A percentile compares a stretch with the other conserved stretches of the same genome.
Evolutionary conservation across 1,140 invertebrate species (phyloP).

Genomic region (Halotydeus destructor): DNA sequence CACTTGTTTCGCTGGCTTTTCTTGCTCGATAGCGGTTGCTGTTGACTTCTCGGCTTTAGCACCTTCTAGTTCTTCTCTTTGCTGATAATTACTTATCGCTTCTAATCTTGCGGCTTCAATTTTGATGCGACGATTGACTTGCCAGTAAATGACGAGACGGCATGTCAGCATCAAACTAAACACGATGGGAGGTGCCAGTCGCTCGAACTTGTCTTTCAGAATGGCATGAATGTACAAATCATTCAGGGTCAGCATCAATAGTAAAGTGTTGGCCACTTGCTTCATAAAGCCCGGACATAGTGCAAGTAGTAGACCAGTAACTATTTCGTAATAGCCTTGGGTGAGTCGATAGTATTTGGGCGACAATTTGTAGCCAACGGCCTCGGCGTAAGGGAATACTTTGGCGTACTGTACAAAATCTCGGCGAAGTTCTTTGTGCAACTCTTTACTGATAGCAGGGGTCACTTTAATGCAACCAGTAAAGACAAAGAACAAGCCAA

Average conservation of each 20-base stretch:
- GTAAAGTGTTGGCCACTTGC: conserved; percentile 57
- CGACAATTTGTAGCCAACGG: conserved; percentile 61
- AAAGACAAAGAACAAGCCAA: conserved; percentile 88
- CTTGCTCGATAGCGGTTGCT: no score
- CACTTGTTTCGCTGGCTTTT: no score
- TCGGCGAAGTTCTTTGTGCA: conserved; percentile 89
- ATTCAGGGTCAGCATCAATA: conserved; percentile 59
- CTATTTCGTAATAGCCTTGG: conserved; percentile 65
- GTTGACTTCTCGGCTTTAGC: no score
- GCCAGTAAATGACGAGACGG: conserved; percentile 55
- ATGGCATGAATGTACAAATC: conserved; percentile 79
- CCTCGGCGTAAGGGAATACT: conserved; percentile 69
- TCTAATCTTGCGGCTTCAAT: no score
- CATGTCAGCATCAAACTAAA: conserved; percentile 90
- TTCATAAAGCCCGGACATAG: conserved; percentile 64
- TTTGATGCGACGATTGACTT: conserved; percentile 22
- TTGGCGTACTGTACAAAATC: conserved; percentile 91
- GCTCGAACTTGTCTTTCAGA: conserved; percentile 75
- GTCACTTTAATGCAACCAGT: conserved; percentile 79
- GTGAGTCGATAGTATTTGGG: conserved; percentile 77
- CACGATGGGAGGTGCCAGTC: conserved; percentile 72
- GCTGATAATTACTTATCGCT: no score
- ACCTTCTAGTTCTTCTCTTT: no score
- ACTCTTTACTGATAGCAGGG: conserved; percentile 70
- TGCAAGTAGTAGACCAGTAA: conserved; percentile 67